Conservation (phyloP, 2,888 invertebrate species). For the Ormyrus rosae region DNA sequence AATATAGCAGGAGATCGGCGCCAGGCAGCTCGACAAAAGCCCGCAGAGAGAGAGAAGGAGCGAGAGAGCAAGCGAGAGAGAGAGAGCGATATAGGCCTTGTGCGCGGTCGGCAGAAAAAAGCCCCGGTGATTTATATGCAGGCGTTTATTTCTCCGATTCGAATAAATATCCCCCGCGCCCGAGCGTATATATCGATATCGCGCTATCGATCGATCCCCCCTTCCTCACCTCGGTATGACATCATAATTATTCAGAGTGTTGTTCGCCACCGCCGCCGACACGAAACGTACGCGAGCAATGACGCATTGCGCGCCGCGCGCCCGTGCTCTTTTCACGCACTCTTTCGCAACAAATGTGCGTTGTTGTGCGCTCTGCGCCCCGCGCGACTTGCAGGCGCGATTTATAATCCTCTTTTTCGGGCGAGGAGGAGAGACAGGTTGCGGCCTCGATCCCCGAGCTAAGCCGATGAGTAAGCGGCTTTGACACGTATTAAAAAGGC, state of each 20-base stretch:
- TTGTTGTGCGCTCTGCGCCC: not conserved
- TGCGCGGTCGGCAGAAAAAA: not conserved
- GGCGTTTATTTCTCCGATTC: not conserved
- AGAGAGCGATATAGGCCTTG: not conserved
- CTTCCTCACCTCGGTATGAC: constrained; percentile 19
- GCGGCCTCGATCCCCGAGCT: no score
- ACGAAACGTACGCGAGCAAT: constrained; percentile 4
- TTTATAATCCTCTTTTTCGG: no score
- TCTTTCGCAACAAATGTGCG: not conserved
- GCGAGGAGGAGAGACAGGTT: no score
- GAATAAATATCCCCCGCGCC: not conserved
- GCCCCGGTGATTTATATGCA: constrained; percentile 8
- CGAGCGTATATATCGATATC: constrained; percentile 23
- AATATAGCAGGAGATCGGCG: constrained; percentile 2
- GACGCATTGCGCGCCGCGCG: constrained; percentile 11
- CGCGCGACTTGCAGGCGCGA: no score
- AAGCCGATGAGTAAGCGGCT: no score
- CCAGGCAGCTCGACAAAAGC: not conserved
- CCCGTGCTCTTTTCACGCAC: not conserved
- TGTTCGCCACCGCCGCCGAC: not conserved
- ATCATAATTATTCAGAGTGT: constrained; percentile 54
- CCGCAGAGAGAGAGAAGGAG: no score
- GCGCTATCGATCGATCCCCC: constrained; percentile 38
- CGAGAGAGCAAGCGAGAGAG: not conserved
- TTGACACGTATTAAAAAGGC: no score